Evolutionary conservation across 1,140 invertebrate genomes (phyloP).

Genomic region (Drosophila albomicans): DNA sequence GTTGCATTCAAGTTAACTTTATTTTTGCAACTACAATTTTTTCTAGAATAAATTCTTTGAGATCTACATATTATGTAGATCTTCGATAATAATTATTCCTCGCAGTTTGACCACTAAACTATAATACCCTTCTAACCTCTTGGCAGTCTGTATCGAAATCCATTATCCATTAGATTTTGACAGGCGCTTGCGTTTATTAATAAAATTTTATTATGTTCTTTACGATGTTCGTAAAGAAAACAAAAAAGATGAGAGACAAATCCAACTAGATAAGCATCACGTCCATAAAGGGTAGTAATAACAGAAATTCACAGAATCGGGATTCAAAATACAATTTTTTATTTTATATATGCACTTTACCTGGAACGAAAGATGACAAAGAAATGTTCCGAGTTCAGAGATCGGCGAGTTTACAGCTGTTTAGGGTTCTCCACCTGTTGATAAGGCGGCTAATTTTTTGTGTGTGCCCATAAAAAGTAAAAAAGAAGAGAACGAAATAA

Average conservation of each 20-base stretch:
- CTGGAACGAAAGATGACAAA: slow-evolving; percentile 43
- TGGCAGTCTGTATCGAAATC: slow-evolving; percentile 15
- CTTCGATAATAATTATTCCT: too few relatives aligned
- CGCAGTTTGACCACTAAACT: too few relatives aligned
- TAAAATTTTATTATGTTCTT: slow-evolving; percentile 72
- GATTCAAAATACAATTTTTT: slow-evolving; percentile 5
- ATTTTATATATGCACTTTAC: slow-evolving; percentile 44
- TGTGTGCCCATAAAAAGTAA: slow-evolving; percentile 52
- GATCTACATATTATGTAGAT: too few relatives aligned
- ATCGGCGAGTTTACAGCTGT: slow-evolving; percentile 53
- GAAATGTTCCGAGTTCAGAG: slow-evolving; percentile 22
- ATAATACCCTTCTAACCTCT: too few relatives aligned
- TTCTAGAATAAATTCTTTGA: too few relatives aligned
- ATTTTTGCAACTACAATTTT: too few relatives aligned
- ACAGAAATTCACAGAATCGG: slow-evolving; percentile 48
- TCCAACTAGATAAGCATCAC: slow-evolving; percentile 62
- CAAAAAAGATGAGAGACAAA: slow-evolving; percentile 14
- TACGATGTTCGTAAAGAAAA: slow-evolving; percentile 41
- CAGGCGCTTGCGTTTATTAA: slow-evolving; percentile 70
- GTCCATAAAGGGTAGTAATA: slow-evolving; percentile 61
- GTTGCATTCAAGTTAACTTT: too few relatives aligned
- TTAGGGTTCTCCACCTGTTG: slow-evolving; percentile 67
- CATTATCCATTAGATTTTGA: slow-evolving; percentile 72
- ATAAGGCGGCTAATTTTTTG: slow-evolving; percentile 75
- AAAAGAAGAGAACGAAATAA: background rate